These are phyloP conservation scores for Akabosia matsudoensis DNA, from an alignment of 1,140 invertebrate species.

Conservation along the genomic window DNA sequence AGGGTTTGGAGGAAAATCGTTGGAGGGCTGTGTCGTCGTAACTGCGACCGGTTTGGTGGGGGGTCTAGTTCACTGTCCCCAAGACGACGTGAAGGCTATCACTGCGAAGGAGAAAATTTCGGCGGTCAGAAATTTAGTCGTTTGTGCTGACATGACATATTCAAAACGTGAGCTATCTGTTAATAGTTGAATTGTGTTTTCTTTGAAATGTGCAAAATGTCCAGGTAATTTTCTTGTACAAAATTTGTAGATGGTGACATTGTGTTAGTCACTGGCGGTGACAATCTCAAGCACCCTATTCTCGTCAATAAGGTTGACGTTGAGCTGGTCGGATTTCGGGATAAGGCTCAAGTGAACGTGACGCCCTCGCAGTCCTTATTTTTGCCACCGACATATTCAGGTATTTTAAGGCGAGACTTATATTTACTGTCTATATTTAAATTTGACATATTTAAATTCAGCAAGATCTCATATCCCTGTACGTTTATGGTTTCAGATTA, in stretches of 20 bases:
- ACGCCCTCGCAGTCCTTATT: conserved; percentile 39
- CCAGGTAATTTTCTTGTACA: not conserved
- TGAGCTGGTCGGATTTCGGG: conserved; percentile 45
- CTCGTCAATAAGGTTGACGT: conserved; percentile 70
- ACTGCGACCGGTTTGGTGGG: conserved; percentile 80
- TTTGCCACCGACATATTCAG: conserved; percentile 22
- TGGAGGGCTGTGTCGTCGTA: conserved; percentile 75
- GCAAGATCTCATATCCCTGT: not conserved
- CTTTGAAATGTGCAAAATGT: too few species aligned
- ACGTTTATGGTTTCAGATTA: conserved; percentile 42
- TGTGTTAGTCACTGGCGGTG: conserved; percentile 65
- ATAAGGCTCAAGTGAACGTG: conserved; percentile 37
- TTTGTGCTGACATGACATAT: conserved; percentile 41
- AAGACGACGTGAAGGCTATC: conserved; percentile 34
- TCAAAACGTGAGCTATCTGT: conserved; percentile 36
- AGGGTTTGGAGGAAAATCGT: conserved; percentile 76
- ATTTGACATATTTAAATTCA: not conserved
- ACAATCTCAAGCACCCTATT: conserved; percentile 65
- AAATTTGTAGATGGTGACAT: conserved; percentile 69
- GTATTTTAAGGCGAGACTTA: not conserved
- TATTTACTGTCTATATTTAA: not conserved
- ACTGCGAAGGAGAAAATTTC: conserved; percentile 37
- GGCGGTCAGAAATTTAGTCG: conserved; percentile 36
- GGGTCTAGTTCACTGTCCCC: conserved; percentile 55
- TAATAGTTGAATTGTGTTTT: not conserved